Base-by-base conservation (phyloP, 2,888 invertebrate genomes). In the Hydrotaea cyrtoneurina region DNA sequence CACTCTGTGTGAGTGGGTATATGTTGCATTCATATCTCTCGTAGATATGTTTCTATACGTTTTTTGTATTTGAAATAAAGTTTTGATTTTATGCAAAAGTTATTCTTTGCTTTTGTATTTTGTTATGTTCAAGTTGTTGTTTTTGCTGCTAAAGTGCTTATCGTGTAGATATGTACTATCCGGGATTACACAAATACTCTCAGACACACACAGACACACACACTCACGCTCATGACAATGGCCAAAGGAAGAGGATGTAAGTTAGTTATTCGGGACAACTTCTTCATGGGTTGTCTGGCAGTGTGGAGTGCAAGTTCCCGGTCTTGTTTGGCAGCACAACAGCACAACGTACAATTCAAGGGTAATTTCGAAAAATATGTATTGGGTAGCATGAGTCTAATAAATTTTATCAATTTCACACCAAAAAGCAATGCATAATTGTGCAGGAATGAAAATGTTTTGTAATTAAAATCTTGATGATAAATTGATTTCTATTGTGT, bases 141-240 rank as follows among this genome's bases (percentile, higher is more conserved):
- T 82, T 50, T 79, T 59, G 69, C 66, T 55, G 59, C 69, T 69
- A 84, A 82, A 86, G 75, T 81, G 82, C 83, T 86, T 86, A 86
- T 86, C 86, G 83, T 84, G 84, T 85, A 85, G 86, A 86, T 2
- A 31, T n/a, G n/a, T 4, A 31, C 31, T 86, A 86, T 78, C 81
- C 82, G 82, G 84, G 86, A 86, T 86, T 86, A 86, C 79, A 74
- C 77, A 74, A n/a, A n/a, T n/a, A n/a, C n/a, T n/a, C n/a, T n/a
- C n/a, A n/a, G n/a, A n/a, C n/a, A n/a, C n/a, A n/a, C n/a, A n/a
- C n/a, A n/a, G n/a, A n/a, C n/a, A n/a, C n/a, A n/a, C n/a, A n/a
- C n/a, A n/a, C n/a, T n/a, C n/a, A n/a, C n/a, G n/a, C 57, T 78
- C 73, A 62, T 69, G 72, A 23, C 23, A 11, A 13, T 17, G 53